Evolutionary conservation across 2,888 invertebrate genomes (phyloP), one percentile per base, ranked within the genome.

Genomic region (Archips xylosteana): DNA sequence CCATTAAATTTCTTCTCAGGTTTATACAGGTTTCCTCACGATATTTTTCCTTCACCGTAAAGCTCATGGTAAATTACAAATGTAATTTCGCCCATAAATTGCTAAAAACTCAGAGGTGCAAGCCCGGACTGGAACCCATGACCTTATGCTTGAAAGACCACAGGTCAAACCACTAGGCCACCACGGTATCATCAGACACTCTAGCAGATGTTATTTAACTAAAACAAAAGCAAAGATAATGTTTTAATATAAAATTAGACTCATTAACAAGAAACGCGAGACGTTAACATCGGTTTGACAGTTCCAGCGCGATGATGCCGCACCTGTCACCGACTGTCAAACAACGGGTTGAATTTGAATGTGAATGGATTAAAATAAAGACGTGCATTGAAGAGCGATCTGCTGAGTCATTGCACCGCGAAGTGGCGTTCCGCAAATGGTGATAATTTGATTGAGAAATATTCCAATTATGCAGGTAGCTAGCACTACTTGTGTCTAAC

Each of bases 311-410:
- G 62, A 67, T 72, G 69, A 65, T 42, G 79, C 79, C 82, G 84
- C 88, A 90, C 88, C 92, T 92, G 92, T 91, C 92, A 91, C 75
- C 78, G 68, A 79, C 82, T 90, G 90, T 91, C 90, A 91, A 89
- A 91, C 86, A 90, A 82, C 82, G 79, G 77, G 71, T 80, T 78
- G 13, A 65, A 74, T 78, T 79, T 79, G 78, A 76, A 76, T 78
- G 75, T 82, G 83, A 86, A 85, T 86, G 85, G 87, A 87, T 87
- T 91, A 86, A 91, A 92, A 92, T 91, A 93, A 93, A 88, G 91
- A 82, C 84, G 83, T 85, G 87, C 85, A 85, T 88, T 87, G 81
- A 82, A 89, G 85, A 82, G 84, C 78, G 84, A 88, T 86, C 85
- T 85, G 89, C 81, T 80, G 84, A 90, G 89, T 92, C 92, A 91